Conservation (phyloP, 2,888 invertebrate genomes). For the Drosophila nr. perissopoda region DNA sequence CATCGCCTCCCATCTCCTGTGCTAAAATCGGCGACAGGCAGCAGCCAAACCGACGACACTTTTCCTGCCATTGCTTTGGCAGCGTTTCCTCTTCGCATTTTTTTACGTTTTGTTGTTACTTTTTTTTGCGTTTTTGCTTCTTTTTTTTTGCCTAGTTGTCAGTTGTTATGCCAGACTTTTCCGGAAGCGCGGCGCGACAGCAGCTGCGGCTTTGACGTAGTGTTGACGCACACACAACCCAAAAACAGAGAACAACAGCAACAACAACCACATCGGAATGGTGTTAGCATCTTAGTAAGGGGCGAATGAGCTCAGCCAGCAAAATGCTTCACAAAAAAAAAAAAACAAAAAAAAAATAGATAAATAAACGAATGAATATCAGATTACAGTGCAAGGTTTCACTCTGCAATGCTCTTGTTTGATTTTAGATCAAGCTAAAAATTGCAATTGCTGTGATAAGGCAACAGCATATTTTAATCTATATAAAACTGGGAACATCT, state of each 20-base stretch:
- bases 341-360: conserved; percentile 9
- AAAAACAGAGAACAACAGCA: conserved; percentile 22
- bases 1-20: conserved; percentile 43
- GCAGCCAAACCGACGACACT: conserved; percentile 70
- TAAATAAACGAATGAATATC: conserved; percentile 37
- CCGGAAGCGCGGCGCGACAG: conserved; percentile 81
- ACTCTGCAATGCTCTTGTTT: conserved; percentile 10
- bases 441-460: background rate
- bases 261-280: conserved; percentile 19
- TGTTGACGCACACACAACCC: conserved; percentile 69
- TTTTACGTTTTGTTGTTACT: conserved; percentile 25
- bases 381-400: conserved; percentile 46
- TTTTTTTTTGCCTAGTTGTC: conserved; percentile 48
- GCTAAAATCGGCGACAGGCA: conserved; percentile 64
- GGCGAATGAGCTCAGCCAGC: conserved; percentile 67
- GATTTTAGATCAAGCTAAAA: background rate
- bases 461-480: background rate
- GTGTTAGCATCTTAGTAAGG: conserved; percentile 37
- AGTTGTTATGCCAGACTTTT: conserved; percentile 75
- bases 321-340: conserved; percentile 20
- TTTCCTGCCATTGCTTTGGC: conserved; percentile 70
- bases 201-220: conserved; percentile 75
- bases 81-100: conserved; percentile 67
- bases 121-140: conserved; percentile 2
- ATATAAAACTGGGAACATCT: background rate